Conservation (phyloP, 2,888 invertebrate genomes). For the Drosophila stalkeri region DNA sequence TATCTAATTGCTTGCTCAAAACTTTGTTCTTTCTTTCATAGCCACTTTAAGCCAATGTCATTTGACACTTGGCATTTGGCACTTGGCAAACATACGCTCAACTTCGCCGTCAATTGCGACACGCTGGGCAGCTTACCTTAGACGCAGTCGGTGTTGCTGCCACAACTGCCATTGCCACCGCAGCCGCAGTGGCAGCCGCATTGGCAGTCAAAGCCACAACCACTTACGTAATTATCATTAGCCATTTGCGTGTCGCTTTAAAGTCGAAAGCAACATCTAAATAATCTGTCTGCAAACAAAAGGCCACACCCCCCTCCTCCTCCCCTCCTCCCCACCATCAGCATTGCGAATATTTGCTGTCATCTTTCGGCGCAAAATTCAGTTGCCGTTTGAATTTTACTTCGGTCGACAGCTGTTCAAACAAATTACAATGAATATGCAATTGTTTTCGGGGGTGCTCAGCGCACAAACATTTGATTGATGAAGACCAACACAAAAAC, state of each 20-base stretch:
- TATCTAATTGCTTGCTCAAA: neutral
- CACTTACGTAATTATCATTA: slow-evolving; percentile 65
- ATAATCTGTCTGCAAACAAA: slow-evolving; percentile 62
- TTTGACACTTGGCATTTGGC: slow-evolving; percentile 10
- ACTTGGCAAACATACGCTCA: slow-evolving; percentile 19
- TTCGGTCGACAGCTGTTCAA: slow-evolving; percentile 71
- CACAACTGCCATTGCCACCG: neutral
- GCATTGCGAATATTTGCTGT: neutral
- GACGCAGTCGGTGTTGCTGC: neutral
- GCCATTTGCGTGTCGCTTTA: slow-evolving; percentile 72
- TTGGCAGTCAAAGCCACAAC: slow-evolving; percentile 10
- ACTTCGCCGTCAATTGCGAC: slow-evolving; percentile 29
- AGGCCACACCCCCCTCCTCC: neutral
- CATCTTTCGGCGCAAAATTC: slow-evolving; percentile 5
- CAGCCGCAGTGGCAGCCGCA: neutral
- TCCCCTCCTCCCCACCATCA: neutral
- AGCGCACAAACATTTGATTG: slow-evolving; percentile 70
- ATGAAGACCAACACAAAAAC: slow-evolving; percentile 61
- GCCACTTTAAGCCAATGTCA: slow-evolving; percentile 30
- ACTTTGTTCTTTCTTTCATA: neutral
- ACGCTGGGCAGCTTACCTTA: slow-evolving; percentile 38
- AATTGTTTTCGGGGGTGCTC: slow-evolving; percentile 57
- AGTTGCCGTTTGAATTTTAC: slow-evolving; percentile 44
- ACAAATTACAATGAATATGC: slow-evolving; percentile 80
- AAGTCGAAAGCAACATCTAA: slow-evolving; percentile 50